These are phyloP conservation scores for Imbricaverruca yamaguchii DNA, from an alignment of 2,888 invertebrate species.

Conservation along the genomic window DNA sequence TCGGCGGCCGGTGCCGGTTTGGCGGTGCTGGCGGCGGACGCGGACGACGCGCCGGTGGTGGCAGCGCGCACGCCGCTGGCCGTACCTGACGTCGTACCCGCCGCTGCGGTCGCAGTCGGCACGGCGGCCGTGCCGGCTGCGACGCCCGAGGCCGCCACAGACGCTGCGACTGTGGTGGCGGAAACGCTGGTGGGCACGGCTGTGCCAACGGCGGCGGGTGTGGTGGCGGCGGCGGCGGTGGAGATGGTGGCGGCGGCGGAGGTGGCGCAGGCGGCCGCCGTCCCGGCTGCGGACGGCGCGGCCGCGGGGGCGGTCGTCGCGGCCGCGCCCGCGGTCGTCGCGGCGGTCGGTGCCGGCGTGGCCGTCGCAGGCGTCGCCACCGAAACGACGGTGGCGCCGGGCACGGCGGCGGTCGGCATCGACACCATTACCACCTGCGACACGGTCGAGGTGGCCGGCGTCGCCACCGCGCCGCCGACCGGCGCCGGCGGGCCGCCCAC, in stretches of 20 bases:
- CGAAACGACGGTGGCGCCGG: neutral
- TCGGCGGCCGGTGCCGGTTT: neutral
- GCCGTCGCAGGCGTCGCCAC: neutral
- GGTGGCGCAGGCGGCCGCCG: neutral
- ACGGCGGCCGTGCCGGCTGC: too few species aligned
- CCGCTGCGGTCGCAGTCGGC: too few species aligned
- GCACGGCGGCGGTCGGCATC: neutral
- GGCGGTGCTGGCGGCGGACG: constrained; percentile 10
- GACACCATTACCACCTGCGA: neutral
- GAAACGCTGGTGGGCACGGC: too few species aligned
- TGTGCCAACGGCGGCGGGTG: neutral
- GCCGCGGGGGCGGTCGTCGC: constrained; percentile 16
- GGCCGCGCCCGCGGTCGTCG: constrained; percentile 1
- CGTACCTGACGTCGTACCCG: too few species aligned
- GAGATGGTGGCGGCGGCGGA: neutral
- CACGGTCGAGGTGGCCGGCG: constrained; percentile 1
- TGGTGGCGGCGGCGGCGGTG: neutral
- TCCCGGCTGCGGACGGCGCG: constrained; percentile 25
- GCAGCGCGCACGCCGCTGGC: too few species aligned
- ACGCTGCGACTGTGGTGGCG: too few species aligned
- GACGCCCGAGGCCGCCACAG: too few species aligned
- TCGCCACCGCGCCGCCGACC: neutral
- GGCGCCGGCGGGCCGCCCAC: neutral
- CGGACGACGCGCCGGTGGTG: neutral
- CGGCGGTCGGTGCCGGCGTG: neutral